Evolutionary conservation across 2,113 vertebrate species (phyloP).

Genomic region (Plestiodon gilberti): DNA sequence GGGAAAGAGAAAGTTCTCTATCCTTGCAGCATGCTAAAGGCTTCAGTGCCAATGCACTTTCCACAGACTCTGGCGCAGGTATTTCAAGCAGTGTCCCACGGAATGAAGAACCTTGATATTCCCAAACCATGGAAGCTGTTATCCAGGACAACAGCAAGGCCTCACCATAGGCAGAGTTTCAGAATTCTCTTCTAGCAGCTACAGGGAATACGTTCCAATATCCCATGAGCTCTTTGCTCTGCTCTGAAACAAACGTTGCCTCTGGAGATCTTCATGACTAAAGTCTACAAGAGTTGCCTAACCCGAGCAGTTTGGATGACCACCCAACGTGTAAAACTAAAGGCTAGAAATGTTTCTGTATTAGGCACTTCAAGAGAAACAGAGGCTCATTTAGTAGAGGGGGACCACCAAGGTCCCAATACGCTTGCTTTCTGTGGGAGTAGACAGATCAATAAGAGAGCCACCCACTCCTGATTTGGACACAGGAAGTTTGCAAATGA

Average conservation of each 20-base stretch:
- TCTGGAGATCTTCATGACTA: neutral
- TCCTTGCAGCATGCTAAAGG: neutral
- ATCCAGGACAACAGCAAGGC: neutral
- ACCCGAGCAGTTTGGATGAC: neutral
- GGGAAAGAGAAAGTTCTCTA: neutral
- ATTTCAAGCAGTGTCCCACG: neutral
- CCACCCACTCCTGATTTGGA: neutral
- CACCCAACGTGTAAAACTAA: neutral
- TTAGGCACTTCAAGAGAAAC: neutral
- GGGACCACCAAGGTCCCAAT: neutral
- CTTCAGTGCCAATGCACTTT: fast-evolving
- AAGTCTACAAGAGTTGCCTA: neutral
- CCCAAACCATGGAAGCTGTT: neutral
- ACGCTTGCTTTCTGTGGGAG: neutral
- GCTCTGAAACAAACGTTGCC: neutral
- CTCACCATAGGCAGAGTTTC: neutral
- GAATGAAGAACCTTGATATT: neutral
- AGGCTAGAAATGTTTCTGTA: neutral
- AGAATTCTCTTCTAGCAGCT: neutral
- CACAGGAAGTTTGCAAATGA: neutral
- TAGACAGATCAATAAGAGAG: neutral
- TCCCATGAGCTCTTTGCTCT: neutral
- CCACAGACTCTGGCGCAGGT: neutral
- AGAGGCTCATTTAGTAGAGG: neutral
- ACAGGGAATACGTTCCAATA: neutral